These are phyloP conservation scores for Drosophila leonis DNA, from an alignment of 2,888 invertebrate species.

Conservation along the genomic window DNA sequence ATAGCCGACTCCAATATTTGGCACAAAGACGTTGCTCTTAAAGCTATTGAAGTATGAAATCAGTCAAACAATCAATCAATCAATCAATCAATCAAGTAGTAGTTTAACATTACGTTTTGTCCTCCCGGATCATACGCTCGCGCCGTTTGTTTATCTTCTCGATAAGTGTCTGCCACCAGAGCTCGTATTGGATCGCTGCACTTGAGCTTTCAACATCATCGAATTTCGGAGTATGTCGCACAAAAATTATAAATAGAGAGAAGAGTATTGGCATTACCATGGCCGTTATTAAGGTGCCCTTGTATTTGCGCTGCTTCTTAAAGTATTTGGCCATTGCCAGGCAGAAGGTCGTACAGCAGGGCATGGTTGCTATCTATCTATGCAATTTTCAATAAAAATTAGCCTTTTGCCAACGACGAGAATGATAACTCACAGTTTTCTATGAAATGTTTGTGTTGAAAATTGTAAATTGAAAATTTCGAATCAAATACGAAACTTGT, in stretches of 20 bases:
- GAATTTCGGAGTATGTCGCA: constrained; percentile 1
- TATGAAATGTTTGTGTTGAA: constrained; percentile 4
- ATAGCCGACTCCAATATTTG: constrained; percentile 44
- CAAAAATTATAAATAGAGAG: constrained; percentile 17
- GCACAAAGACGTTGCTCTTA: constrained; percentile 54
- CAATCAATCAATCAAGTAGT: background rate
- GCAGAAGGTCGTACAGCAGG: constrained; percentile 12
- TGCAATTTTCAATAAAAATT: background rate
- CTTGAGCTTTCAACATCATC: background rate
- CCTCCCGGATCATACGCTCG: constrained; percentile 13
- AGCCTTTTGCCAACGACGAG: background rate
- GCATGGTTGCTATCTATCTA: constrained; percentile 3
- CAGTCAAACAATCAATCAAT: background rate
- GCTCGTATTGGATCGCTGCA: constrained; percentile 2
- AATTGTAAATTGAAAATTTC: constrained; percentile 8
- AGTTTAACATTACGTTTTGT: constrained; percentile 18
- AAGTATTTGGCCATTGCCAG: constrained; percentile 32
- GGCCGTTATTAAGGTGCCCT: constrained; percentile 13
- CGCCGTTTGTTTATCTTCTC: constrained; percentile 17
- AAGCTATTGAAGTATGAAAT: constrained; percentile 37
- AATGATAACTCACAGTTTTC: constrained; percentile 26
- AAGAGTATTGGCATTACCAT: constrained; percentile 35
- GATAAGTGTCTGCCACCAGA: constrained; percentile 38
- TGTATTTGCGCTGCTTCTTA: constrained; percentile 20
- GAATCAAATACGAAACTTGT: background rate